Percentiles rank a stretch among this genome's conserved stretches.
Conservation (phyloP, 1,140 invertebrate genomes). For the Mercenaria mercenaria region DNA sequence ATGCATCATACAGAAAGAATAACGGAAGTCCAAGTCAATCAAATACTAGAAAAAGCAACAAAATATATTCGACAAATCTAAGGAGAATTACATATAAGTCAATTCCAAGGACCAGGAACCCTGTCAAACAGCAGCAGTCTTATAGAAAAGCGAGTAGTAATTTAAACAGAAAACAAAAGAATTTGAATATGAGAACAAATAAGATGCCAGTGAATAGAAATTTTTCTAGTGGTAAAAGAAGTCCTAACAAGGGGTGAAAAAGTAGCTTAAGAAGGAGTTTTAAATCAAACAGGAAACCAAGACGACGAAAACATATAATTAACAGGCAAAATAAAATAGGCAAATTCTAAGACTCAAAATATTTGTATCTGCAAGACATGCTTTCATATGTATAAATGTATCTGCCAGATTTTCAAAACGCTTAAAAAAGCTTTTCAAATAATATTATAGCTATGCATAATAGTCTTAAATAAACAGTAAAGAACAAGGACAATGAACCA, state of each 20-base stretch:
- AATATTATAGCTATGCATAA: too few relatives aligned
- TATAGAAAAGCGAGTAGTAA: neutral
- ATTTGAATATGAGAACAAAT: too few relatives aligned
- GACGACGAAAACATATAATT: neutral
- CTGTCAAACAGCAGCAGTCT: neutral
- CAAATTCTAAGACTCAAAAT: neutral
- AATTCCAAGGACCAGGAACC: neutral
- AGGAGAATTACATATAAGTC: neutral
- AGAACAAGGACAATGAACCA: too few relatives aligned
- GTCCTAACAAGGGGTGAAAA: too few relatives aligned
- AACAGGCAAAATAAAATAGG: neutral
- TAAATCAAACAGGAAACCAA: neutral
- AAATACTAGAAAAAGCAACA: neutral
- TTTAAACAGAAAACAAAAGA: too few relatives aligned
- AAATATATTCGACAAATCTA: neutral
- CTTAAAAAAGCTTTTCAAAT: too few relatives aligned
- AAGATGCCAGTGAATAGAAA: too few relatives aligned
- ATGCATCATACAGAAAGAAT: neutral
- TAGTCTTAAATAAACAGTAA: too few relatives aligned
- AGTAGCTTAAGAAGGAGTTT: neutral
- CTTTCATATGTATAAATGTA: too few relatives aligned
- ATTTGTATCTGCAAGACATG: too few relatives aligned
- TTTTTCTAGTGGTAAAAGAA: too few relatives aligned
- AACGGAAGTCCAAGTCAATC: neutral
- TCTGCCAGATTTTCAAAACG: too few relatives aligned